Base-by-base conservation (phyloP, 2,113 vertebrate genomes). In the Bostrychus sinensis region DNA sequence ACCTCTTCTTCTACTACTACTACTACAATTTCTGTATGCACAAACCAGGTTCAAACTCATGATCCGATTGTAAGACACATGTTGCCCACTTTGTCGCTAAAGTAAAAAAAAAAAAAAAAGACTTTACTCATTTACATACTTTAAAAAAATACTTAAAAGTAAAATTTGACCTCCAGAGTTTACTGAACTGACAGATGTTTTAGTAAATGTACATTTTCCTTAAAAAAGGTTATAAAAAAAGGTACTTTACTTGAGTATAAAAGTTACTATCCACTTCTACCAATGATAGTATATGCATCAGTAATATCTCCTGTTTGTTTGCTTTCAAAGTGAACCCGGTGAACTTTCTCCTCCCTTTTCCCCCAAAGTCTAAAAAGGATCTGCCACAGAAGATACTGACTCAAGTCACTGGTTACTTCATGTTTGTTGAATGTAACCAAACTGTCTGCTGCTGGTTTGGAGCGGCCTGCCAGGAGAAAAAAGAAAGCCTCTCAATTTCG, bases 361-460 rank as follows among this genome's bases (percentile, higher is more conserved):
- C 48, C 57, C 59, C 59, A 19, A 43, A 51, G 53, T 62, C 54
- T 50, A 81, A 84, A 81, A 51, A 68, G 57, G 45, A 54, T 36
- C 73, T 68, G 43, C 53, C 76, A 65, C 62, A 67, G 70, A 83
- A 80, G 67, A 88, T 81, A 63, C 71, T 71, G 58, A 64, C 70
- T 66, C 62, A 85, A 86, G 74, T 76, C 76, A 62, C 80, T 56
- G 85, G 84, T 90, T 88, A 86, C 81, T 86, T 72, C 80, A 86
- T 86, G 77, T 89, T 89, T 88, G 81, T 73, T 67, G 69, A 89
- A 81, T 70, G 84, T 78, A 85, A 89, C 86, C 86, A 70, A 72
- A 50, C 74, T 68, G 81, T 87, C 85, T 88, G 78, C 88, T 70
- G 75, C 46, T 77, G 85, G 82, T 87, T 85, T 81, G 72, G 54